Conservation (phyloP, 2,113 vertebrate species). For the Pachyramphus minor region DNA sequence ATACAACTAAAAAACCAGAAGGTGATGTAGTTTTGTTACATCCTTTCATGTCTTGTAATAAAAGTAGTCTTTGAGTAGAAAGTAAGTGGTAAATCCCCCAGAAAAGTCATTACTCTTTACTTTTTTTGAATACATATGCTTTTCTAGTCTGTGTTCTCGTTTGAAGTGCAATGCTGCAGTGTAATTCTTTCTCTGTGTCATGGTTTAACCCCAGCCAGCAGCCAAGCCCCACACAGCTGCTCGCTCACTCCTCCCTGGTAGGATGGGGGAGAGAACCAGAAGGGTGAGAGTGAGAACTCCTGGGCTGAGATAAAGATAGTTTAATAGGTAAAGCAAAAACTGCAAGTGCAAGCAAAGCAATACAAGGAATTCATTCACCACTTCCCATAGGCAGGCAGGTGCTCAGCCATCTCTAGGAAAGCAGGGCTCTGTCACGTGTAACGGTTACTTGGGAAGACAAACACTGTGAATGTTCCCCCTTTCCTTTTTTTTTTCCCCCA, state of each 20-base stretch:
- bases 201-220: not conserved
- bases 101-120: not conserved
- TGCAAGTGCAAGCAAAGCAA: not conserved
- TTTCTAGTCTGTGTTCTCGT: not conserved
- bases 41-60: not conserved
- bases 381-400: not conserved
- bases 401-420: not conserved
- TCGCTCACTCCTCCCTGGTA: not conserved
- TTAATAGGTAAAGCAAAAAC: not conserved
- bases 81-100: not conserved
- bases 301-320: not conserved
- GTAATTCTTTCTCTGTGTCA: not conserved
- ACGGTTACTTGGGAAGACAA: not conserved
- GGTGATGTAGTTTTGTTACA: not conserved
- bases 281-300: not conserved
- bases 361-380: not conserved
- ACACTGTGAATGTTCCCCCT: rapidly evolving
- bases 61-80: not conserved
- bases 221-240: not conserved
- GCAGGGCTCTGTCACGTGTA: not conserved
- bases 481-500: not conserved
- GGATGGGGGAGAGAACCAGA: not conserved
- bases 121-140: not conserved
- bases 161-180: not conserved
- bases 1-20: not conserved